Evolutionary conservation across 2,888 invertebrate species (phyloP).

Genomic region (Nowickia ferox): DNA sequence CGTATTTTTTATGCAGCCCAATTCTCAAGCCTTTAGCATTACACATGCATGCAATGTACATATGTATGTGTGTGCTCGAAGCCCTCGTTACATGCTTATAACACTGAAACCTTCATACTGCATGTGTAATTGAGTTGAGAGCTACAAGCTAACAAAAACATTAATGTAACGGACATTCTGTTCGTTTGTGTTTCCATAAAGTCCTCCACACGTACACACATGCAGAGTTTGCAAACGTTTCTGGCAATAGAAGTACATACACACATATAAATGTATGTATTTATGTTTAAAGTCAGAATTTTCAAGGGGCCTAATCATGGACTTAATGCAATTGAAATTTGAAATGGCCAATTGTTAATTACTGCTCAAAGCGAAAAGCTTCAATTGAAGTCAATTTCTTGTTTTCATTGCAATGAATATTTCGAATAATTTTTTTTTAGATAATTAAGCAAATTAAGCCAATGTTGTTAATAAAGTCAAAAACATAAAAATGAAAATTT

Average conservation of each 20-base stretch:
- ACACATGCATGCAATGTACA: not conserved
- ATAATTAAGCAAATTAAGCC: no score
- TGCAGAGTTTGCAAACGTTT: not conserved
- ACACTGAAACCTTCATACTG: not conserved
- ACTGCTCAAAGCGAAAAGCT: not conserved
- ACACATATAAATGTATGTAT: not conserved
- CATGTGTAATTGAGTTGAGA: not conserved
- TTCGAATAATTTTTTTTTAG: not conserved
- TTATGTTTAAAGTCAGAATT: constrained; percentile 31
- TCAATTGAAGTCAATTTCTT: not conserved
- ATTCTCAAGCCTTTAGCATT: not conserved
- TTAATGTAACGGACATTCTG: constrained; percentile 11
- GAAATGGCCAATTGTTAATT: constrained; percentile 1
- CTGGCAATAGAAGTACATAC: not conserved
- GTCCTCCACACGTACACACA: not conserved
- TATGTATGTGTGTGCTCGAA: not conserved
- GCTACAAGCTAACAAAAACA: not conserved
- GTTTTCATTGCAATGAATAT: not conserved
- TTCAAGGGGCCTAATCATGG: constrained; percentile 41
- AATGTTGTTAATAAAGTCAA: no score
- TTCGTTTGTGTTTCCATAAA: not conserved
- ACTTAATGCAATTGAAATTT: constrained; percentile 19
- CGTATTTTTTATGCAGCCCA: not conserved
- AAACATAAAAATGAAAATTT: not conserved
- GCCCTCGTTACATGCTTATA: not conserved